phyloP scores from a whole-genome alignment of 2,797 vertebrate genomes.

The Ambastaia sidthimunki region DNA sequence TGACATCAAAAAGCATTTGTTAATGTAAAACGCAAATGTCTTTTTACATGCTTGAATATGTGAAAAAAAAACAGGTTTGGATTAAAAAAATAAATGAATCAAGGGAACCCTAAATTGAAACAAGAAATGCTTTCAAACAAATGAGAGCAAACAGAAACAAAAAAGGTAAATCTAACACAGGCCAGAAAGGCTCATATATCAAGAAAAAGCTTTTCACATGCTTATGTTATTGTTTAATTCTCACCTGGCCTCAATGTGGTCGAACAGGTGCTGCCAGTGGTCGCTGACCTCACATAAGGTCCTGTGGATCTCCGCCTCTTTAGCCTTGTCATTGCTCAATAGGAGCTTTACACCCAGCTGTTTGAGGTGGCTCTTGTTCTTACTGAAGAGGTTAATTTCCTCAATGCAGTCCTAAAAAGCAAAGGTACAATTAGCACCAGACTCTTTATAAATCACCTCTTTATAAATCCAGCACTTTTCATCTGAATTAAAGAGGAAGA shows the following conservation, averaged over 20 bases:
- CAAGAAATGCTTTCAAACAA: neutral
- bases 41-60: too few species aligned
- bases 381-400: slow-evolving; percentile 92
- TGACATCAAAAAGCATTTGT: neutral
- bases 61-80: neutral
- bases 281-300: slow-evolving; percentile 87
- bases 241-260: slow-evolving; percentile 91
- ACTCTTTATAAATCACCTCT: slow-evolving; percentile 36
- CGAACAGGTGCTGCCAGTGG: slow-evolving; percentile 91
- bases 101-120: neutral
- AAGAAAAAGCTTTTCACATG: too few species aligned
- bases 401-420: slow-evolving; percentile 90
- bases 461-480: too few species aligned
- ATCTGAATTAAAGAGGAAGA: slow-evolving; percentile 38
- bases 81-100: neutral
- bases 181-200: neutral
- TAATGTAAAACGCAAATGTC: too few species aligned
- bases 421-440: slow-evolving; percentile 31
- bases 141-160: neutral
- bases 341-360: slow-evolving; percentile 90
- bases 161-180: neutral
- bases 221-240: slow-evolving; percentile 45
- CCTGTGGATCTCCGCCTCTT: slow-evolving; percentile 83
- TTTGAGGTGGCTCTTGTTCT: slow-evolving; percentile 90
- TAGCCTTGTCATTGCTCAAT: slow-evolving; percentile 81